phyloP scores from a whole-genome alignment of 2,113 vertebrate genomes.

The Passer domesticus region DNA sequence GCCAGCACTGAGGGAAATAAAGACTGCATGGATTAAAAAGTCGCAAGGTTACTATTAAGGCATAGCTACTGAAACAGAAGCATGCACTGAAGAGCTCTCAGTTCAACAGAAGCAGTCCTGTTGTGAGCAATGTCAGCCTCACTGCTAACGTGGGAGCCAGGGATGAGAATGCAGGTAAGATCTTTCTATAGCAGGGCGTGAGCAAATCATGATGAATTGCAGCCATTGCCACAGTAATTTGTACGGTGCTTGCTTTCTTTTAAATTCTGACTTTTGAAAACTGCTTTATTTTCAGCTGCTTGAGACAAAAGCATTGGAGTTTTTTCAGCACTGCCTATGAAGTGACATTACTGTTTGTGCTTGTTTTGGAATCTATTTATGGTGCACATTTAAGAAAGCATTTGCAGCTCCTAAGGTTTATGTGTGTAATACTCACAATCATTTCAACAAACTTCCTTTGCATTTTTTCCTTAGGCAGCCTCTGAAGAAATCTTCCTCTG shows the following conservation, averaged over 20 bases:
- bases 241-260: not conserved
- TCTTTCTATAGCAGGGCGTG: not conserved
- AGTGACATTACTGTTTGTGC: not conserved
- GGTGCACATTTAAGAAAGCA: not conserved
- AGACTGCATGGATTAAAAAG: slow-evolving; percentile 43
- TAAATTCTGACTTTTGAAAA: not conserved
- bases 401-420: not conserved
- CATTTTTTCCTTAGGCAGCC: not conserved
- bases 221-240: not conserved
- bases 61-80: slow-evolving; percentile 2
- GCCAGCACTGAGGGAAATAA: slow-evolving; percentile 34
- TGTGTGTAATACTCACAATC: slow-evolving; percentile 14
- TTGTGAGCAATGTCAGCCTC: slow-evolving; percentile 24
- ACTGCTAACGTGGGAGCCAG: slow-evolving; percentile 10
- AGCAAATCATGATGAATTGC: not conserved
- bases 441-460: not conserved
- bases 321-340: not conserved
- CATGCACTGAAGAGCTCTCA: slow-evolving; percentile 16
- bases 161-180: slow-evolving; percentile 47
- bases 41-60: slow-evolving; percentile 23
- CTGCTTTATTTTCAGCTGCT: not conserved
- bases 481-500: not conserved
- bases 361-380: not conserved
- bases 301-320: not conserved
- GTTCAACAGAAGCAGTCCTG: not conserved